Evolutionary conservation across 2,797 vertebrate species (phyloP).

Genomic region (Erpetoichthys calabaricus): DNA sequence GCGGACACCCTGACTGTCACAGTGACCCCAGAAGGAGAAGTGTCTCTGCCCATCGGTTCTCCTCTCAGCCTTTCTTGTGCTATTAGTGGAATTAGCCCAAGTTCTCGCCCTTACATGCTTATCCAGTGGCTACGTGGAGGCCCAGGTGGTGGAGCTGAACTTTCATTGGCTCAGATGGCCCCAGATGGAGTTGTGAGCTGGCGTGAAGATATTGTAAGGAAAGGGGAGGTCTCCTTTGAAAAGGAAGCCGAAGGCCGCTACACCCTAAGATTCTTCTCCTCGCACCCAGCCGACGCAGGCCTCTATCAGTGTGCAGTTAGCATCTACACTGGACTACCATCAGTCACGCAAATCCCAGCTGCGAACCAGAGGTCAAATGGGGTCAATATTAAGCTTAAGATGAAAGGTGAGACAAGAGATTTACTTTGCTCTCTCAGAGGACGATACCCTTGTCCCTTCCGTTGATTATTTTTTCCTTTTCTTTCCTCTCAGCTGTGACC

Average conservation of each 20-base stretch:
- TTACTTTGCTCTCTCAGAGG: not conserved
- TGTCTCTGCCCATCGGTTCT: constrained; percentile 45
- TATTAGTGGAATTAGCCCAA: constrained; percentile 37
- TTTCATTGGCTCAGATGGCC: constrained; percentile 56
- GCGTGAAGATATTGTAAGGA: constrained; percentile 52
- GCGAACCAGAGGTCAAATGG: constrained; percentile 52
- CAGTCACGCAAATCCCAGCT: constrained; percentile 31
- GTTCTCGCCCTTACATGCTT: constrained; percentile 39
- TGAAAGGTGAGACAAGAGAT: constrained; percentile 40
- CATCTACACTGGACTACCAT: constrained; percentile 44
- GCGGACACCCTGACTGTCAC: constrained; percentile 39
- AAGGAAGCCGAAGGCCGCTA: constrained; percentile 41
- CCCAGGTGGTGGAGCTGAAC: constrained; percentile 34
- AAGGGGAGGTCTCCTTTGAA: constrained; percentile 49
- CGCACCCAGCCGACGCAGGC: constrained; percentile 44
- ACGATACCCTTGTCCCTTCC: not conserved
- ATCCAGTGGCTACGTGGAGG: constrained; percentile 51
- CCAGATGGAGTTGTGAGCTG: constrained; percentile 53
- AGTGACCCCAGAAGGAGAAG: constrained; percentile 33
- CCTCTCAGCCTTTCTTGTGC: constrained; percentile 47
- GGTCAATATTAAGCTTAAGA: constrained; percentile 50
- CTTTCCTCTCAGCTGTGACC: constrained; percentile 41
- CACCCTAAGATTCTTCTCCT: constrained; percentile 48
- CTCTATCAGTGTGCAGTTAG: constrained; percentile 52
- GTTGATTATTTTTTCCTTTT: not conserved